phyloP scores from a whole-genome alignment of 2,797 vertebrate species.

The Acridotheres tristis region DNA sequence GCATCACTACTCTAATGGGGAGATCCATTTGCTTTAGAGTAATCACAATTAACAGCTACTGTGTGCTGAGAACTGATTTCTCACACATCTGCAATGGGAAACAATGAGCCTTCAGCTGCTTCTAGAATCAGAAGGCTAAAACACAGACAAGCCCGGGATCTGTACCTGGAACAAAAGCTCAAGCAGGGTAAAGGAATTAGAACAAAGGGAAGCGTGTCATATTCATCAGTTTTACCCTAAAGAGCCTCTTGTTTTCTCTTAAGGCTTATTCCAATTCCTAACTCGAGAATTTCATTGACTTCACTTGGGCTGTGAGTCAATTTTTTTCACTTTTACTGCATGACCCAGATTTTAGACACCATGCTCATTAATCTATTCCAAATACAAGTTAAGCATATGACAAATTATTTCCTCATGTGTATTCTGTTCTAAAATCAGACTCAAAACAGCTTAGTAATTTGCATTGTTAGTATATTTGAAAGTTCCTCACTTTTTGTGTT shows the following conservation, averaged over 20 bases:
- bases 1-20: neutral
- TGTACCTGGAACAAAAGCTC: neutral
- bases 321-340: neutral
- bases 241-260: neutral
- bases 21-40: neutral
- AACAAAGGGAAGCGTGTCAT: neutral
- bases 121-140: neutral
- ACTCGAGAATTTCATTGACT: neutral
- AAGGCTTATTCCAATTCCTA: neutral
- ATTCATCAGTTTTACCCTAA: neutral
- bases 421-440: neutral
- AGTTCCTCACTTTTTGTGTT: neutral
- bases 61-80: neutral
- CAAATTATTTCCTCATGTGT: neutral
- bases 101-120: neutral
- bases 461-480: neutral
- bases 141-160: neutral
- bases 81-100: neutral
- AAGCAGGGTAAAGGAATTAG: neutral
- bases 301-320: neutral
- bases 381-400: neutral
- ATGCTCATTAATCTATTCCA: neutral
- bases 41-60: neutral
- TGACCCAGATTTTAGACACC: slow-evolving; percentile 13
- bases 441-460: neutral